phyloP scores from a whole-genome alignment of 2,888 invertebrate species.

The Xylocampa areola region DNA sequence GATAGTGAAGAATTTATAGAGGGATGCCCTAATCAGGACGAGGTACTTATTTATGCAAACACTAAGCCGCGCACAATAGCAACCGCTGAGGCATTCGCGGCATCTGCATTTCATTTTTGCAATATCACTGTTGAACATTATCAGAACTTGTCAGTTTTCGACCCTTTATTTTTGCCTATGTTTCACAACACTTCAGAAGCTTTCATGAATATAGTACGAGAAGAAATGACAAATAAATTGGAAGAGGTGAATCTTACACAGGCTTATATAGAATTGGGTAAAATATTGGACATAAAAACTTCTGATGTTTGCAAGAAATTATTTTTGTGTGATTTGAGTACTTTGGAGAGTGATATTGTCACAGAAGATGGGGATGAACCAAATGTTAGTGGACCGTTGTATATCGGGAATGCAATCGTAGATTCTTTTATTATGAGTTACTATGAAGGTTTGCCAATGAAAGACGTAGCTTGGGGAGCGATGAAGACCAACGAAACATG shows the following conservation, averaged over 20 bases:
- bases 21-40: constrained; percentile 66
- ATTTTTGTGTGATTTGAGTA: constrained; percentile 68
- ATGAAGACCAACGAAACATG: constrained; percentile 67
- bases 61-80: constrained; percentile 72
- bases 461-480: constrained; percentile 78
- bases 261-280: constrained; percentile 66
- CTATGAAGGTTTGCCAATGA: constrained; percentile 72
- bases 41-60: constrained; percentile 75
- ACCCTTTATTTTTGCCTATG: constrained; percentile 72
- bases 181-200: constrained; percentile 64
- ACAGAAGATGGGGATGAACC: constrained; percentile 70
- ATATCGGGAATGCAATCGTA: constrained; percentile 66
- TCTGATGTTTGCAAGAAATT: constrained; percentile 69
- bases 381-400: constrained; percentile 70
- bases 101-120: constrained; percentile 73
- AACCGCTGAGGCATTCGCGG: constrained; percentile 73
- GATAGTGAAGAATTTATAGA: constrained; percentile 63
- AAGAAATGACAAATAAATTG: constrained; percentile 72
- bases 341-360: constrained; percentile 61
- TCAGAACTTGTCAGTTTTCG: constrained; percentile 67
- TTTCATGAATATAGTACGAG: constrained; percentile 58
- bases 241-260: constrained; percentile 61
- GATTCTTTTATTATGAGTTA: constrained; percentile 81
- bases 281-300: constrained; percentile 71
- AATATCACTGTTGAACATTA: constrained; percentile 65